phyloP scores from a whole-genome alignment of 1,140 invertebrate genomes.

The Drosophila santomea region DNA sequence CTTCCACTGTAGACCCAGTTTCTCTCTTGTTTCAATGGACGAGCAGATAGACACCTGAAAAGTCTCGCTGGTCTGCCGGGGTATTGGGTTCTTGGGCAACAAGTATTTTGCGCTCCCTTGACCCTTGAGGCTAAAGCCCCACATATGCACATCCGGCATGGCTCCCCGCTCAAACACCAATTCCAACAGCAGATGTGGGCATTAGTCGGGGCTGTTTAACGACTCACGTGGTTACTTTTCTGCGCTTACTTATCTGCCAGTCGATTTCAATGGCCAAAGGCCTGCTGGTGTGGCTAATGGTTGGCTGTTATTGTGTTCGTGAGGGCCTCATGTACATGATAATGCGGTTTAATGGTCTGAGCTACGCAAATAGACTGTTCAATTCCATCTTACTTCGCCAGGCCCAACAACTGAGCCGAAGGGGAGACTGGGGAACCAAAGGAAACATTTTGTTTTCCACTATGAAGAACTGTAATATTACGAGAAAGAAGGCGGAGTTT shows the following conservation, averaged over 20 bases:
- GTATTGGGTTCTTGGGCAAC: conserved; percentile 11
- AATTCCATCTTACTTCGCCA: neutral
- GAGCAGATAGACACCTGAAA: conserved; percentile 71
- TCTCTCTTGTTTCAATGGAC: conserved; percentile 23
- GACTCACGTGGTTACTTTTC: conserved; percentile 31
- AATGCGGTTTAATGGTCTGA: conserved; percentile 30
- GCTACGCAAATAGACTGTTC: conserved; percentile 6
- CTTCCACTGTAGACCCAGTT: conserved; percentile 12
- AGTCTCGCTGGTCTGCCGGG: conserved; percentile 48
- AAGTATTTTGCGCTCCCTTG: conserved; percentile 15
- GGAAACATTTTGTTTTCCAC: too few species aligned
- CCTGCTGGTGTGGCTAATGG: conserved; percentile 32
- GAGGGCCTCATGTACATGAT: conserved; percentile 12
- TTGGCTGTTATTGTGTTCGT: conserved; percentile 7
- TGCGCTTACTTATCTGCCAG: conserved; percentile 36
- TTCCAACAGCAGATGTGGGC: neutral
- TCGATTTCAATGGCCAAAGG: conserved; percentile 18
- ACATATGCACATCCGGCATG: conserved; percentile 4
- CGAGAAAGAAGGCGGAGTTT: too few species aligned
- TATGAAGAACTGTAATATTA: too few species aligned
- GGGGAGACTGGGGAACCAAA: neutral
- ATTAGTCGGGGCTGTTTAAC: conserved; percentile 6
- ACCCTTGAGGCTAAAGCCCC: conserved; percentile 9
- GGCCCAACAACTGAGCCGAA: neutral
- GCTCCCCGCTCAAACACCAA: neutral